Percentiles rank a stretch among this genome's conserved stretches.
These are phyloP conservation scores for Andrena bicolor DNA, from an alignment of 2,888 invertebrate species.

Conservation along the genomic window DNA sequence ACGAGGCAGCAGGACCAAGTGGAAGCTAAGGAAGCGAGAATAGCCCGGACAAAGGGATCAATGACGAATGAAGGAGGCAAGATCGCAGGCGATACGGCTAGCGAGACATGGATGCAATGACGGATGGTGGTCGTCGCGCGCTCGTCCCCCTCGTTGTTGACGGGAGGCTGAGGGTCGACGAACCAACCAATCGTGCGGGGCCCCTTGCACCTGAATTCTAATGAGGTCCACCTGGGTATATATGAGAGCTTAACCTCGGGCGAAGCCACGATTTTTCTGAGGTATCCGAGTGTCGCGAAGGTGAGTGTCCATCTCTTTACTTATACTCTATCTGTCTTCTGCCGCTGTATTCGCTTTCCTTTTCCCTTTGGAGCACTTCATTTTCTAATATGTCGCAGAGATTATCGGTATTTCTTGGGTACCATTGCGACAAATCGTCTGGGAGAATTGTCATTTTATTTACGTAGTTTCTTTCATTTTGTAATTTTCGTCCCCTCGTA, in stretches of 20 bases:
- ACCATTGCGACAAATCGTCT: too few relatives aligned
- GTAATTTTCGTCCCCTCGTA: too few relatives aligned
- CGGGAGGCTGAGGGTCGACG: constrained; percentile 81
- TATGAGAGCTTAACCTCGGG: constrained; percentile 78
- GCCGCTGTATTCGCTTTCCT: too few relatives aligned
- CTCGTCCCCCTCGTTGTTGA: constrained; percentile 51
- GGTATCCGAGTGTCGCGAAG: constrained; percentile 75
- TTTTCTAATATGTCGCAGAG: too few relatives aligned
- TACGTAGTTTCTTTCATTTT: too few relatives aligned
- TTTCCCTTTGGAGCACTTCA: too few relatives aligned
- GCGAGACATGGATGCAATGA: constrained; percentile 33
- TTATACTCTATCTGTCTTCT: background rate
- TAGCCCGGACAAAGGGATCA: constrained; percentile 18
- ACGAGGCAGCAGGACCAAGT: background rate
- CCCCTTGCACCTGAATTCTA: constrained; percentile 83
- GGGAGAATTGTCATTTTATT: too few relatives aligned
- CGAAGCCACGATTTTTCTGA: constrained; percentile 79
- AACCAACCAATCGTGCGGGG: constrained; percentile 82
- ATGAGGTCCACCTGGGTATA: constrained; percentile 83
- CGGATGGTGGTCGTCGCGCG: constrained; percentile 40
- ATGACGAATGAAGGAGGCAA: constrained; percentile 13
- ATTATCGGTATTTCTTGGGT: too few relatives aligned
- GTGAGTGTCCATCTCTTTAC: constrained; percentile 75
- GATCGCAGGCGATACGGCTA: background rate
- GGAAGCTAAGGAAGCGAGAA: background rate